These are phyloP conservation scores for Acromyrmex charruanus DNA, from an alignment of 1,140 invertebrate species.

Conservation along the genomic window DNA sequence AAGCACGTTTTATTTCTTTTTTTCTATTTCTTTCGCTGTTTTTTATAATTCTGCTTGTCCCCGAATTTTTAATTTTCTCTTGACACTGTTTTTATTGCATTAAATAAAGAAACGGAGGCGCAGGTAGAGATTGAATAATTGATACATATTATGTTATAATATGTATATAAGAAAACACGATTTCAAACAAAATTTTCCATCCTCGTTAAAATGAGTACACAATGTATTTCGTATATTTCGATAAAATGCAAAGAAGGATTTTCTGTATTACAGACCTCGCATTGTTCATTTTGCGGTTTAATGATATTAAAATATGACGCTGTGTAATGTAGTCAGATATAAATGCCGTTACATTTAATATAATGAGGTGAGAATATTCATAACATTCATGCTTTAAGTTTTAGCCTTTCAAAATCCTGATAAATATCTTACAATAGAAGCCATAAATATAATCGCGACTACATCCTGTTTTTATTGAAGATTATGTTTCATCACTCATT, in stretches of 20 bases:
- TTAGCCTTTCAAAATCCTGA: slow-evolving; percentile 7
- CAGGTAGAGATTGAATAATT: neutral
- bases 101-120: neutral
- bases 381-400: slow-evolving; percentile 17
- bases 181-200: neutral
- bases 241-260: slow-evolving; percentile 19
- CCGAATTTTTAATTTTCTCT: neutral
- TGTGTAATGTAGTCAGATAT: neutral
- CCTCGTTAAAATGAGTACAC: neutral
- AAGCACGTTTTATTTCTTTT: neutral
- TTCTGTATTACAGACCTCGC: neutral
- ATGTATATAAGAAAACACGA: neutral
- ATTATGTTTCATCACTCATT: slow-evolving; percentile 8
- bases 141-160: neutral
- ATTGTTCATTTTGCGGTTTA: slow-evolving; percentile 26
- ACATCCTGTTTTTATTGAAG: neutral
- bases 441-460: neutral
- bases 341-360: neutral
- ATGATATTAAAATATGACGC: slow-evolving; percentile 44
- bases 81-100: neutral
- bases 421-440: slow-evolving; percentile 41
- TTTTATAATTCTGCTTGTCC: neutral
- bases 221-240: slow-evolving; percentile 16
- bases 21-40: neutral
- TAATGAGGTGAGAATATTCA: slow-evolving; percentile 43